Percentiles rank a stretch among this genome's conserved stretches.
Evolutionary conservation across 2,888 invertebrate species (phyloP).

Genomic region (Xanthostigma xanthostigma): DNA sequence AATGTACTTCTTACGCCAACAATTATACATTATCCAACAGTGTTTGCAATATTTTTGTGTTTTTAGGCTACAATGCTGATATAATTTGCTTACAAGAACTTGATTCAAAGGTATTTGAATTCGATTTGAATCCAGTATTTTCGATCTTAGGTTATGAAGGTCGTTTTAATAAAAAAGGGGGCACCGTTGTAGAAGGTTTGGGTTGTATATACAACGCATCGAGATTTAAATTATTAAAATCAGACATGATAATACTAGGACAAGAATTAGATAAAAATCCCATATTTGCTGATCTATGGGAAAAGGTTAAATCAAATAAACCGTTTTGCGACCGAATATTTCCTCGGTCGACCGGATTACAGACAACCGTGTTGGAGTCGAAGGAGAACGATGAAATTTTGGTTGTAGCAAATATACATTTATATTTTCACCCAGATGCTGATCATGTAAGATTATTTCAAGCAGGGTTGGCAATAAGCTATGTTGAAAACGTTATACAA

Average conservation of each 20-base stretch:
- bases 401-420: slow-evolving; percentile 70
- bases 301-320: slow-evolving; percentile 37
- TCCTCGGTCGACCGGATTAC: slow-evolving; percentile 47
- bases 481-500: slow-evolving; percentile 43
- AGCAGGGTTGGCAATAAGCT: slow-evolving; percentile 55
- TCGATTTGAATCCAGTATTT: slow-evolving; percentile 48
- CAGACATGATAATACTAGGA: slow-evolving; percentile 37
- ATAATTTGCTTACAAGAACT: slow-evolving; percentile 90
- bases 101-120: slow-evolving; percentile 57
- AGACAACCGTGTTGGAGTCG: slow-evolving; percentile 40
- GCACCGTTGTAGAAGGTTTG: slow-evolving; percentile 62
- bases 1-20: slow-evolving; percentile 12
- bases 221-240: slow-evolving; percentile 43
- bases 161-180: slow-evolving; percentile 55
- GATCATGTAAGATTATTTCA: slow-evolving; percentile 82
- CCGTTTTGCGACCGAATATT: slow-evolving; percentile 38
- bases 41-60: slow-evolving; percentile 11
- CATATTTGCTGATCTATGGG: slow-evolving; percentile 40
- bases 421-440: slow-evolving; percentile 86
- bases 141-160: slow-evolving; percentile 39
- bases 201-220: slow-evolving; percentile 58
- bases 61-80: slow-evolving; percentile 74
- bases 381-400: slow-evolving; percentile 41
- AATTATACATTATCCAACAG: not conserved
- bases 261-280: slow-evolving; percentile 35